A percentile compares a stretch with the other conserved stretches of the same genome.
phyloP scores from a whole-genome alignment of 92 coral and sea anemone species.

The Blastomussa wellsi region DNA sequence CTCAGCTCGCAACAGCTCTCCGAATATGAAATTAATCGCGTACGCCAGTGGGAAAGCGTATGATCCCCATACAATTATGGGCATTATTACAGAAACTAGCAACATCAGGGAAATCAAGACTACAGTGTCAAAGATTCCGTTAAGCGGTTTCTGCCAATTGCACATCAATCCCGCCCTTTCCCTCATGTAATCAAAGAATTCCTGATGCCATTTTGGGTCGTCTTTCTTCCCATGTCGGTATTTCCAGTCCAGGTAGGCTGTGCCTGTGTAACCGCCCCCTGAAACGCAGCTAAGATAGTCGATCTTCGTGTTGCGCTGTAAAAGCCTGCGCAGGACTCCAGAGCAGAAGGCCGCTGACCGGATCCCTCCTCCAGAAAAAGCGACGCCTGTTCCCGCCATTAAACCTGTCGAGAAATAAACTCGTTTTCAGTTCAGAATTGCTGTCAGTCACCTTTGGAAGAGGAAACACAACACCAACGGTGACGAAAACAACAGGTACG shows the following conservation, averaged over 20 bases:
- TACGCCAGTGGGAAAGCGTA: constrained; percentile 56
- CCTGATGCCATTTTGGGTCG: constrained; percentile 36
- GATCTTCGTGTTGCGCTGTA: constrained; percentile 34
- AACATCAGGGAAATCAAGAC: constrained; percentile 34
- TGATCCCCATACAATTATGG: constrained; percentile 52
- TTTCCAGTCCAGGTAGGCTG: constrained; percentile 76
- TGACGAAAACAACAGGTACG: too few relatives aligned
- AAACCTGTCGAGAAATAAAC: neutral
- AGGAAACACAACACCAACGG: too few relatives aligned
- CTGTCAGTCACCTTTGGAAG: neutral
- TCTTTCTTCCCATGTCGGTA: constrained; percentile 34
- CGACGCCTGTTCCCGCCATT: constrained; percentile 29
- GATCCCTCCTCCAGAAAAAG: constrained; percentile 52
- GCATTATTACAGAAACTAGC: constrained; percentile 43
- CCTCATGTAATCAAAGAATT: constrained; percentile 65
- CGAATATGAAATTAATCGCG: constrained; percentile 45
- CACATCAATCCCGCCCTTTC: constrained; percentile 51
- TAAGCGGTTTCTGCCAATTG: constrained; percentile 52
- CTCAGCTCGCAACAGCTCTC: constrained; percentile 47
- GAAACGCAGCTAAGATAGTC: constrained; percentile 56
- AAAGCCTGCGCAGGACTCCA: constrained; percentile 56
- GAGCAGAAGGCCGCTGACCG: constrained; percentile 59
- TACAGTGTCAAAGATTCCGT: constrained; percentile 39
- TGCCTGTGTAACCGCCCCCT: constrained; percentile 72
- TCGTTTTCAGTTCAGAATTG: neutral